These are phyloP conservation scores for Aphodius sticticus DNA, from an alignment of 2,888 invertebrate species.

Conservation along the genomic window DNA sequence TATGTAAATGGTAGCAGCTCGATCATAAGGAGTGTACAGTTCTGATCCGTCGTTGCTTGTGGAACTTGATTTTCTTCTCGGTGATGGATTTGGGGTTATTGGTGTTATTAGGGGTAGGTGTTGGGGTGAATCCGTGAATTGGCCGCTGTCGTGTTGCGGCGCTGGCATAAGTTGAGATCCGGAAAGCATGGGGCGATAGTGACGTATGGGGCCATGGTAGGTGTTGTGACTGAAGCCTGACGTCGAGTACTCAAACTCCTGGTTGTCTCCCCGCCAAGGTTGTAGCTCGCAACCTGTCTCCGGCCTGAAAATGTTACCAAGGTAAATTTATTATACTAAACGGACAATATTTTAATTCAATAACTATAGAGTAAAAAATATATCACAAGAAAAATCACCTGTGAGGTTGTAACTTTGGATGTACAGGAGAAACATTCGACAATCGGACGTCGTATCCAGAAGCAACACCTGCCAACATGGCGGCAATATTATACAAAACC, in stretches of 20 bases:
- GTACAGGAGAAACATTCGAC: conserved; percentile 84
- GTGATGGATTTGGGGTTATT: conserved; percentile 62
- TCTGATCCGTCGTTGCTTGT: conserved; percentile 76
- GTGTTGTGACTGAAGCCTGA: conserved; percentile 81
- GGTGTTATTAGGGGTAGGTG: conserved; percentile 66
- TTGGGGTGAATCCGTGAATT: conserved; percentile 79
- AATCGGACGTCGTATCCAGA: conserved; percentile 92
- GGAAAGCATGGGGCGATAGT: conserved; percentile 71
- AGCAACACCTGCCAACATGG: conserved; percentile 88
- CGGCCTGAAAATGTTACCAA: neutral
- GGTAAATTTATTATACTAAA: no score
- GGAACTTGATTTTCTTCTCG: conserved; percentile 76
- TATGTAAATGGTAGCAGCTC: conserved; percentile 61
- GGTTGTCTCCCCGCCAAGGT: conserved; percentile 53
- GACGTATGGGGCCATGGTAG: conserved; percentile 86
- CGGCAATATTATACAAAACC: conserved; percentile 91
- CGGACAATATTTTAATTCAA: no score
- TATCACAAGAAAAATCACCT: conserved; percentile 59
- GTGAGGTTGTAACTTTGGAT: conserved; percentile 80
- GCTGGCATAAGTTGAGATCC: conserved; percentile 62
- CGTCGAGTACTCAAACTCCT: conserved; percentile 67
- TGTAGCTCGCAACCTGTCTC: conserved; percentile 50
- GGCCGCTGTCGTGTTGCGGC: conserved; percentile 51
- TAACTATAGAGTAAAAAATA: neutral
- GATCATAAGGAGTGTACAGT: conserved; percentile 60